phyloP scores from a whole-genome alignment of 1,140 invertebrate species.

The Helicoverpa zea region DNA sequence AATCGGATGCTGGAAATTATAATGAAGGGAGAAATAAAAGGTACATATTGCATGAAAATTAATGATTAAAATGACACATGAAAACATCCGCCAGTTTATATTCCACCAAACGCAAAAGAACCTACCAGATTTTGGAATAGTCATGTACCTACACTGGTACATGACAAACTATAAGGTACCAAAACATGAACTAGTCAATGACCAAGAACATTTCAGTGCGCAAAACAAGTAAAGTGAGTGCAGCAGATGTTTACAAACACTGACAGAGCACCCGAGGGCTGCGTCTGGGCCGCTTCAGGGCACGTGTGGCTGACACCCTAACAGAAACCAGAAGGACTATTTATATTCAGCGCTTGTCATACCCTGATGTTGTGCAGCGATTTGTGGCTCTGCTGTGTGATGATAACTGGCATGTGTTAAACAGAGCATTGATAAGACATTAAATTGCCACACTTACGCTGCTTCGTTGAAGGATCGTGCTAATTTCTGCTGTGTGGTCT shows the following conservation, averaged over 20 bases:
- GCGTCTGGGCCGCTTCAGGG: conserved; percentile 59
- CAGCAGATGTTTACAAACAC: conserved; percentile 65
- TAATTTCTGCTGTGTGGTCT: too few species aligned
- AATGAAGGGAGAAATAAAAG: not conserved
- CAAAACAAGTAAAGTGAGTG: conserved; percentile 18
- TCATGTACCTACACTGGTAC: too few species aligned
- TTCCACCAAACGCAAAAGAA: not conserved
- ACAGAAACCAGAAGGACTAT: conserved; percentile 75
- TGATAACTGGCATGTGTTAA: conserved; percentile 14
- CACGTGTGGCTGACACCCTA: conserved; percentile 65
- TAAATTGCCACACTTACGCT: not conserved
- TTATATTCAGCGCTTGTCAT: conserved; percentile 61
- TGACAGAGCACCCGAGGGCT: conserved; percentile 13
- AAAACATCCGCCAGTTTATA: not conserved
- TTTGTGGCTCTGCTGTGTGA: conserved; percentile 40
- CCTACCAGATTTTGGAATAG: too few species aligned
- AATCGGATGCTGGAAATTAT: not conserved
- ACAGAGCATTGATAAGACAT: not conserved
- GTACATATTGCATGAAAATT: conserved; percentile 9
- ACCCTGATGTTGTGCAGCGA: conserved; percentile 59
- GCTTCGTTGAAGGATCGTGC: too few species aligned
- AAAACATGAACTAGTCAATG: not conserved
- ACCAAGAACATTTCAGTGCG: conserved; percentile 11
- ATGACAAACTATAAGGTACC: not conserved
- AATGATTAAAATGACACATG: conserved; percentile 14